Conservation (phyloP, 2,888 invertebrate species). For the Trachelus iudaicus region DNA sequence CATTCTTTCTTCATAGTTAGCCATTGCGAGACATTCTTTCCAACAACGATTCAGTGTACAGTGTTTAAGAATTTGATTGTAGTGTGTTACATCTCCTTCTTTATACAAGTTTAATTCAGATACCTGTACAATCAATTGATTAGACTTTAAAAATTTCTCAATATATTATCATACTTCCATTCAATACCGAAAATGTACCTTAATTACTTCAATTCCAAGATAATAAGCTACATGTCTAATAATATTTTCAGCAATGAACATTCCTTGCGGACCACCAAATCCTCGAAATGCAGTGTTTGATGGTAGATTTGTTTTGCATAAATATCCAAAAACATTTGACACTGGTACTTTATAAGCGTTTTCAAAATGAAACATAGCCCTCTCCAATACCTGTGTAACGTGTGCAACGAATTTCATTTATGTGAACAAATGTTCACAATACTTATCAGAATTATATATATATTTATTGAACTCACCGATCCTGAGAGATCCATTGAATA, state of each 20-base stretch:
- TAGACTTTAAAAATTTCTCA: background rate
- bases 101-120: conserved; percentile 80
- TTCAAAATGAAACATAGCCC: conserved; percentile 85
- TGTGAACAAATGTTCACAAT: background rate
- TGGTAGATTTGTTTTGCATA: conserved; percentile 89
- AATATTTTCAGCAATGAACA: conserved; percentile 86
- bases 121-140: conserved; percentile 58
- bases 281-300: conserved; percentile 95
- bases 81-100: conserved; percentile 83
- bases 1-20: conserved; percentile 73
- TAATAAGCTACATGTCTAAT: conserved; percentile 80
- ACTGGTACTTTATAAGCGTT: conserved; percentile 86
- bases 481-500: conserved; percentile 84
- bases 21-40: conserved; percentile 78
- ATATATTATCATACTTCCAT: background rate
- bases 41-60: conserved; percentile 83
- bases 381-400: conserved; percentile 76
- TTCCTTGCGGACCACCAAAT: conserved; percentile 92
- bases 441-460: background rate
- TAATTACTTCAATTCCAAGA: conserved; percentile 73
- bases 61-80: conserved; percentile 77
- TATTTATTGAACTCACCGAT: conserved; percentile 69
- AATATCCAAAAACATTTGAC: conserved; percentile 75
- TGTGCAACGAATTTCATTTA: background rate
- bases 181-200: conserved; percentile 67